These are phyloP conservation scores for Anguilla megastoma DNA, from an alignment of 2,797 vertebrate species.

Conservation along the genomic window DNA sequence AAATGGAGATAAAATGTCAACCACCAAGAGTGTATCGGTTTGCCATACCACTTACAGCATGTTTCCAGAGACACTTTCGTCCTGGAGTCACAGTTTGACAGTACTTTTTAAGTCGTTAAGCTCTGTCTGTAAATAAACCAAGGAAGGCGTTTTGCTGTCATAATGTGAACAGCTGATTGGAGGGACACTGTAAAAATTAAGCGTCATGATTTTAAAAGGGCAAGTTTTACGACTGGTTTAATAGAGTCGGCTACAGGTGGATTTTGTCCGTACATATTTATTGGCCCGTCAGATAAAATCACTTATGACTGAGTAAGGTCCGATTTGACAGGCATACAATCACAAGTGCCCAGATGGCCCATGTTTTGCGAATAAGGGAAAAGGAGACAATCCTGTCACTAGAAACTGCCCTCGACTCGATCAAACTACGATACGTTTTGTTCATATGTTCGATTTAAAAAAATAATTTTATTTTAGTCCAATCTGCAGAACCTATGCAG, in stretches of 20 bases:
- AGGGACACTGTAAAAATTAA: not conserved
- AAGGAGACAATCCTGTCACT: not conserved
- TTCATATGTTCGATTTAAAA: no score
- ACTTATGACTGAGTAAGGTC: not conserved
- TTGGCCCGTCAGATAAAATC: not conserved
- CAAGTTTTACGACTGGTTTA: not conserved
- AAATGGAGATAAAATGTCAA: not conserved
- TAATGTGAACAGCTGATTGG: not conserved
- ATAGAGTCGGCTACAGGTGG: not conserved
- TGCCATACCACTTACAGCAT: not conserved
- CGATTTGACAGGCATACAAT: not conserved
- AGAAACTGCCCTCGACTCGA: not conserved
- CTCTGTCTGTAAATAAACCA: not conserved
- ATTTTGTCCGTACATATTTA: not conserved
- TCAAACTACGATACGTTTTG: not conserved
- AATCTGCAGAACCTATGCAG: not conserved
- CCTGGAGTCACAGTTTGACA: not conserved
- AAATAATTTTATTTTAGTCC: not conserved
- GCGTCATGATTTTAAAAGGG: not conserved
- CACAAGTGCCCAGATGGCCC: not conserved
- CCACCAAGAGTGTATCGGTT: constrained; percentile 10
- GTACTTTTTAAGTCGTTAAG: constrained; percentile 13
- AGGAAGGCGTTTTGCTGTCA: not conserved
- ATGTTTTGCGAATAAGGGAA: not conserved
- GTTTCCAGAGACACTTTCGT: not conserved